phyloP scores from a whole-genome alignment of 2,797 vertebrate species.

The Sciaenops ocellatus region DNA sequence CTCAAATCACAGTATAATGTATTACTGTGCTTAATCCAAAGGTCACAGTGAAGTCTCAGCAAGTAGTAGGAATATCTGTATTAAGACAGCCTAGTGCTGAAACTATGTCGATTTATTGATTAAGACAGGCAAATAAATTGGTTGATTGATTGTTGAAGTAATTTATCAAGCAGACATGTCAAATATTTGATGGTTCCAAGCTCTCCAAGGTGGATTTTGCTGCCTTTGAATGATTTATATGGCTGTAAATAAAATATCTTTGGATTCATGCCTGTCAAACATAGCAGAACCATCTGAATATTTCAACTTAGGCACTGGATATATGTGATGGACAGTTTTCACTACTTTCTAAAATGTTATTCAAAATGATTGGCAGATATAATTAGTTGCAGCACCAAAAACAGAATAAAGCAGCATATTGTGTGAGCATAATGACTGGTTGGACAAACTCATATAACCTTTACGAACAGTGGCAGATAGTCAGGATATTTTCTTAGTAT shows the following conservation, averaged over 20 bases:
- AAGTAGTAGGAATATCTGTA: background rate
- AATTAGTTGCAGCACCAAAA: background rate
- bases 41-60: background rate
- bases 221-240: background rate
- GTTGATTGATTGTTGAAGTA: background rate
- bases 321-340: too few species aligned
- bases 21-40: background rate
- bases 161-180: background rate
- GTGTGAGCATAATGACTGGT: background rate
- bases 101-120: background rate
- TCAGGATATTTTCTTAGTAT: background rate
- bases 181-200: background rate
- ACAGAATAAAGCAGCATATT: background rate
- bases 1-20: background rate
- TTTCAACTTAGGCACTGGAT: background rate
- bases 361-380: background rate
- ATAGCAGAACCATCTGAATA: background rate
- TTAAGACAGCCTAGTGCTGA: background rate
- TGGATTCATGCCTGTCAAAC: background rate
- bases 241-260: background rate
- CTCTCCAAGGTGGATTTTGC: background rate
- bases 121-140: background rate
- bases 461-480: background rate
- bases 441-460: background rate
- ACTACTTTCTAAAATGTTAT: background rate